Evolutionary conservation across 2,113 vertebrate genomes (phyloP), one percentile per base, ranked within the genome.

Genomic region (Callaeas wilsoni): DNA sequence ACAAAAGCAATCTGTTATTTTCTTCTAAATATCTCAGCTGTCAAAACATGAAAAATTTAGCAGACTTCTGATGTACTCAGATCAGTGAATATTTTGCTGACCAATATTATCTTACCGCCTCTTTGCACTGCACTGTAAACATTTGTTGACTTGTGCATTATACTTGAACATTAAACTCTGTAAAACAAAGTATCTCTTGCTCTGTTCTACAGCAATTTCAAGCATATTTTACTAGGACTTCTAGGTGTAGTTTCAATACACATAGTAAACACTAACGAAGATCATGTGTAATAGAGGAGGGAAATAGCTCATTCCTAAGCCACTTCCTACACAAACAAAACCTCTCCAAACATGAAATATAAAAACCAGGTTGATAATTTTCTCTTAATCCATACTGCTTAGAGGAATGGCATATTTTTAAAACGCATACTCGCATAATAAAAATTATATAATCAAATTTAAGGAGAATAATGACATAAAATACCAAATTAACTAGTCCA

Each of bases 1-100:
- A 90, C 70, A 92, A 93, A 93, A 93, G 57, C 83, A 88, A 73
- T 94, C 62, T 92, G 57, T 86, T 96, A 90, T 92, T 92, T 96
- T 90, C 75, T 44, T 93, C 67, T 88, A 90, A 83, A 92, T 52
- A 62, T 83, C 71, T 93, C 26, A 79, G 55, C 70, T 95, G 89
- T 93, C 89, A 94, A 94, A 96, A 96, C 75, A 79, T 41, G 44
- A 88, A 92, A 94, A 93, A 83, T 60, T 70, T 64, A 90, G 53
- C 39, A 84, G 26, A 47, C 65, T 82, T 89, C 39, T 69, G 69
- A 93, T 6, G 4, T 75, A 67, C 57, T 88, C 52, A 85, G 52
- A 88, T 57, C 67, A 80, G 75, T 79, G 89, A 85, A 47, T 87
- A 85, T 82, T 93, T 79, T 64, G 49, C 89, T 93, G 86, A 92